Conservation (phyloP, 2,888 invertebrate species). For the Melieria picta region DNA sequence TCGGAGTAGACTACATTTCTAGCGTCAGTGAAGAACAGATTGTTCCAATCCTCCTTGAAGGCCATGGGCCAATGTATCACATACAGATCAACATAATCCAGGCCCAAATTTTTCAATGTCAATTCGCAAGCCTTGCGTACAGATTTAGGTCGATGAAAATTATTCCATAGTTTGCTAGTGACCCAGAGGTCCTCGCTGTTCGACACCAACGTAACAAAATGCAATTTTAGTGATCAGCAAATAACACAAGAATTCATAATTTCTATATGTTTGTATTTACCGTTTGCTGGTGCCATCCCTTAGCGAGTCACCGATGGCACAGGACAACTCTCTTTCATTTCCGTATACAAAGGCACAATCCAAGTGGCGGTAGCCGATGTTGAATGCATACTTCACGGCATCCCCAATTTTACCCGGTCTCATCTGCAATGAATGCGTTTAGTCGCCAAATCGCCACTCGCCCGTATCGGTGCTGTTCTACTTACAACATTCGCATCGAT, state of each 20-base stretch:
- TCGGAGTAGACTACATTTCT: conserved; percentile 73
- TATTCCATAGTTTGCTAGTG: conserved; percentile 88
- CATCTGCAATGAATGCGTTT: conserved; percentile 60
- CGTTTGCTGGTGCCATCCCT: conserved; percentile 74
- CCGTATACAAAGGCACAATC: conserved; percentile 79
- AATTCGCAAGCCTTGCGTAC: conserved; percentile 75
- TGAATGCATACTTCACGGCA: conserved; percentile 78
- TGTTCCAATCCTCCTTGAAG: conserved; percentile 77
- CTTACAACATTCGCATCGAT: conserved; percentile 84
- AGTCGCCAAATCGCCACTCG: neutral
- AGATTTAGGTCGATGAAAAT: conserved; percentile 80
- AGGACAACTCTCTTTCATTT: conserved; percentile 80
- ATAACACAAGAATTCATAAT: no score
- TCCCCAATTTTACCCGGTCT: conserved; percentile 74
- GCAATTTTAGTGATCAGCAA: no score
- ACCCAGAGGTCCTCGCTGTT: conserved; percentile 73
- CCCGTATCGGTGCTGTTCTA: conserved; percentile 40
- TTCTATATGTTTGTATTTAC: conserved; percentile 50
- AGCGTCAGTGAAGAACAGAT: conserved; percentile 71
- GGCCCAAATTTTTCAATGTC: conserved; percentile 76
- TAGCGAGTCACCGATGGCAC: conserved; percentile 73
- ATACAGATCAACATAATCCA: conserved; percentile 86
- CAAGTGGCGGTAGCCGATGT: conserved; percentile 81
- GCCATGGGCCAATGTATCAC: conserved; percentile 92
- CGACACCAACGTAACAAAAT: no score